Evolutionary conservation across 2,888 invertebrate genomes (phyloP).

Genomic region (Amblyjoppa proteus): DNA sequence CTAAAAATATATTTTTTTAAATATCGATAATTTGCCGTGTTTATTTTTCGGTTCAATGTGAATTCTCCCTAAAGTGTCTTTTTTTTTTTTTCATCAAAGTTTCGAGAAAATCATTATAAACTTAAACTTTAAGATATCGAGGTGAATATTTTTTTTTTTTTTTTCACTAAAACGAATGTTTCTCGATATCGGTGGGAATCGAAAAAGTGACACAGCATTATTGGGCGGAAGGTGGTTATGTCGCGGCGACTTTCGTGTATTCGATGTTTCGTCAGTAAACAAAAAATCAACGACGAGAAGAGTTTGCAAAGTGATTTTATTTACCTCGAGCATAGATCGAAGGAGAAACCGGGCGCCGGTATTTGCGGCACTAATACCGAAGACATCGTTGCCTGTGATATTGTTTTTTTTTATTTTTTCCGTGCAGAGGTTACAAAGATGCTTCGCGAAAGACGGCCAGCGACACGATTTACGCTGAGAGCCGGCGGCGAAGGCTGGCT

Average conservation of each 20-base stretch:
- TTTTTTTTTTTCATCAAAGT: too few species aligned
- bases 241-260: not conserved
- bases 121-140: too few species aligned
- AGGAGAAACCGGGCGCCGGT: conserved; percentile 92
- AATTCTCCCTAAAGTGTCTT: too few species aligned
- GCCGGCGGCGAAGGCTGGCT: conserved; percentile 5
- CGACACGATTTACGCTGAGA: not conserved
- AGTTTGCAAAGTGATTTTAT: not conserved
- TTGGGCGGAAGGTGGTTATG: conserved; percentile 81
- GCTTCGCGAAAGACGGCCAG: not conserved
- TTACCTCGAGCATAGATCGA: conserved; percentile 94
- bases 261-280: too few species aligned
- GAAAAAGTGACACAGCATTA: conserved; percentile 83
- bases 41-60: too few species aligned
- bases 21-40: too few species aligned
- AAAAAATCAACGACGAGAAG: not conserved
- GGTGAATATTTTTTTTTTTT: too few species aligned
- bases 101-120: too few species aligned
- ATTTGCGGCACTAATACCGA: conserved; percentile 90
- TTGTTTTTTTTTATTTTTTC: not conserved
- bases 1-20: too few species aligned
- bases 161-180: too few species aligned
- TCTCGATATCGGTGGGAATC: not conserved
- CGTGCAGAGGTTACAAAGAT: not conserved
- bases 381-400: conserved; percentile 86